Percentiles rank a stretch among this genome's conserved stretches.
These are phyloP conservation scores for Dione juno DNA, from an alignment of 2,888 invertebrate genomes.

Conservation along the genomic window DNA sequence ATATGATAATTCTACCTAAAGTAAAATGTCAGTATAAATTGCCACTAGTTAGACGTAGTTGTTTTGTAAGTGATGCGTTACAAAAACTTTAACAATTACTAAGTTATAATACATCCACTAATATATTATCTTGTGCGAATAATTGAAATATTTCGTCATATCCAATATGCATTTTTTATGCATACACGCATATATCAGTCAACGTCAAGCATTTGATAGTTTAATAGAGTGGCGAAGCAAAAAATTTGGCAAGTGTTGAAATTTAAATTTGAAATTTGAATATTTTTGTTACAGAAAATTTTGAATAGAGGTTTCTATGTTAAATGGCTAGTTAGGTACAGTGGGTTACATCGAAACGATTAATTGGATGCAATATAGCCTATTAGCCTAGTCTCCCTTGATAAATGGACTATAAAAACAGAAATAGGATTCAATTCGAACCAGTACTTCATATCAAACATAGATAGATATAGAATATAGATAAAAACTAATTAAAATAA, in stretches of 20 bases:
- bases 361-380: too few species aligned
- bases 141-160: conserved; percentile 18
- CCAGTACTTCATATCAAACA: too few species aligned
- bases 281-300: too few species aligned
- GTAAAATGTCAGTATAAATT: conserved; percentile 52
- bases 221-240: background rate
- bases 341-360: too few species aligned
- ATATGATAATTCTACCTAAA: conserved; percentile 26
- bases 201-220: conserved; percentile 14
- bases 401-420: too few species aligned
- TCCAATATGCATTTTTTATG: conserved; percentile 3
- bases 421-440: too few species aligned
- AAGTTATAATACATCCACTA: background rate
- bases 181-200: conserved; percentile 12
- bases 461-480: too few species aligned
- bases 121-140: conserved; percentile 16
- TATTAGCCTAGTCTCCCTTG: too few species aligned
- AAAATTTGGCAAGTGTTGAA: background rate
- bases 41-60: conserved; percentile 41
- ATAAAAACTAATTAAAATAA: too few species aligned
- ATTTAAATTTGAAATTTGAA: background rate
- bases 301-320: too few species aligned
- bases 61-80: conserved; percentile 33
- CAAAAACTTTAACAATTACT: conserved; percentile 35
- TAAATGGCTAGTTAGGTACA: too few species aligned